phyloP scores from a whole-genome alignment of 2,113 vertebrate genomes.

The Syngnathus typhle region DNA sequence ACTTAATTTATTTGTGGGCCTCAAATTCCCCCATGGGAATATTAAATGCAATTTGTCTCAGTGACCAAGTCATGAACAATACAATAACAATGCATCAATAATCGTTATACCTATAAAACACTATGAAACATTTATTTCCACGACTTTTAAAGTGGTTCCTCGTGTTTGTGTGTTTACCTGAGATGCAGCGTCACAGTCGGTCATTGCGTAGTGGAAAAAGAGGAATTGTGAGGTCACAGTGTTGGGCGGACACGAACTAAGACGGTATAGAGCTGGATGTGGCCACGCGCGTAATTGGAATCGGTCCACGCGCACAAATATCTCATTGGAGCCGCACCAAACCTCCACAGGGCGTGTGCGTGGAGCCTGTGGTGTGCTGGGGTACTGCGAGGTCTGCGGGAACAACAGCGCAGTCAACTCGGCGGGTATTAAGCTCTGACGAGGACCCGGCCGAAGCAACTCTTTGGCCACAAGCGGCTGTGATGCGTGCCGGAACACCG shows the following conservation, averaged over 20 bases:
- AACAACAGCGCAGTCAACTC: slow-evolving; percentile 23
- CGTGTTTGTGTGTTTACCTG: slow-evolving; percentile 15
- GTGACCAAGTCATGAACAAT: too few relatives aligned
- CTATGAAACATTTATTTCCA: neutral
- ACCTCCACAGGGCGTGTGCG: slow-evolving; percentile 20
- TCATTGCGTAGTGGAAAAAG: slow-evolving; percentile 26
- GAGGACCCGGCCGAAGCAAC: slow-evolving; percentile 17
- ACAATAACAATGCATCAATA: neutral
- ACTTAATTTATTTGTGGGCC: neutral
- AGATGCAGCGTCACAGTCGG: slow-evolving; percentile 2
- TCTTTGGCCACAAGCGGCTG: slow-evolving; percentile 19
- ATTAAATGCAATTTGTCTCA: neutral
- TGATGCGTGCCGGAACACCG: slow-evolving; percentile 25
- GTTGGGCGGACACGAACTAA: slow-evolving; percentile 31
- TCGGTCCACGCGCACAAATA: slow-evolving; percentile 39
- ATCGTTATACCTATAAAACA: neutral
- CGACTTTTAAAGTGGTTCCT: neutral
- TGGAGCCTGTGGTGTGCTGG: too few relatives aligned
- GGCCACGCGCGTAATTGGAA: slow-evolving; percentile 19
- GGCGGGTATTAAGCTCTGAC: slow-evolving; percentile 2
- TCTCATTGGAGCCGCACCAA: slow-evolving; percentile 1
- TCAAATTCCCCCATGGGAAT: neutral
- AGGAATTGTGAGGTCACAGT: slow-evolving; percentile 9
- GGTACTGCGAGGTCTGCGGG: neutral
- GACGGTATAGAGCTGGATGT: slow-evolving; percentile 2